Evolutionary conservation across 2,797 vertebrate species (phyloP).

Genomic region (Sebastes minor): DNA sequence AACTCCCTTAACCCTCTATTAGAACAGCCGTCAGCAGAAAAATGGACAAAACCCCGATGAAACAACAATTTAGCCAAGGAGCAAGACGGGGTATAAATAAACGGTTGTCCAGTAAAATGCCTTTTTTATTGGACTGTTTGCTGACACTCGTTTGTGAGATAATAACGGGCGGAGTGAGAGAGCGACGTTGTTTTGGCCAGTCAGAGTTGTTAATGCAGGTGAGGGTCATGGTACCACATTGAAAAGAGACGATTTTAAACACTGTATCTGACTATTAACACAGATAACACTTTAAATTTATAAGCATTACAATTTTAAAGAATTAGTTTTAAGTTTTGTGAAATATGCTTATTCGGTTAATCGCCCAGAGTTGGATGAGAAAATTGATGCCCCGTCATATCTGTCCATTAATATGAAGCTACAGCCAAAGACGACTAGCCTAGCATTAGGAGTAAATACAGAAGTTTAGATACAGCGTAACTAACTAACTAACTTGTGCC

Average conservation of each 20-base stretch:
- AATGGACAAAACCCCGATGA: conserved; percentile 48
- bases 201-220: neutral
- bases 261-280: neutral
- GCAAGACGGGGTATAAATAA: conserved; percentile 22
- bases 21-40: conserved; percentile 53
- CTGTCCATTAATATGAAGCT: too few relatives aligned
- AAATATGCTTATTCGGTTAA: neutral
- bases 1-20: conserved; percentile 47
- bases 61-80: conserved; percentile 50
- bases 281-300: neutral
- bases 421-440: too few relatives aligned
- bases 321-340: neutral
- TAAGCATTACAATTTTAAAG: neutral
- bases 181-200: neutral
- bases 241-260: neutral
- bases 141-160: conserved; percentile 1
- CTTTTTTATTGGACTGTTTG: neutral
- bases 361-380: neutral
- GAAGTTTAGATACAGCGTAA: too few relatives aligned
- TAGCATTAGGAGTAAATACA: too few relatives aligned
- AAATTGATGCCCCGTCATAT: too few relatives aligned
- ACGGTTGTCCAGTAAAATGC: conserved; percentile 28
- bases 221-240: neutral
- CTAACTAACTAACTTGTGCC: too few relatives aligned
- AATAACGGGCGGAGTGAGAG: neutral